A percentile compares a stretch with the other conserved stretches of the same genome.
These are phyloP conservation scores for Phalacrocorax aristotelis DNA, from an alignment of 2,113 vertebrate genomes.

Conservation along the genomic window DNA sequence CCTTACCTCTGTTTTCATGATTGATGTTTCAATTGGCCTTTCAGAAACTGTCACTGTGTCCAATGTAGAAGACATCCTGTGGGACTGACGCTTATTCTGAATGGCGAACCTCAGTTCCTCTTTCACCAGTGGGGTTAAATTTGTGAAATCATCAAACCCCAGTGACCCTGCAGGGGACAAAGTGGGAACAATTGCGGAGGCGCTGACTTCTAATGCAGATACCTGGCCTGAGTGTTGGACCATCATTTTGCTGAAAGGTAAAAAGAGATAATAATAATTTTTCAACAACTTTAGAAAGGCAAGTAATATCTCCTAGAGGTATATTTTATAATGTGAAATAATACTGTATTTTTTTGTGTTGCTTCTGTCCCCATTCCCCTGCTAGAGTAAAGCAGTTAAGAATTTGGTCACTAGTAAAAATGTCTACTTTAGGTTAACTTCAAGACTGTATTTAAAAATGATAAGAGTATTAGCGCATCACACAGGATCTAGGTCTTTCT, in stretches of 20 bases:
- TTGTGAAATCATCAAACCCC: conserved; percentile 92
- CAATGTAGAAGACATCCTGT: conserved; percentile 78
- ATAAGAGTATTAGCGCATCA: not conserved
- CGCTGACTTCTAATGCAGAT: conserved; percentile 90
- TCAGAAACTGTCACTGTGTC: conserved; percentile 82
- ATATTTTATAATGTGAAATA: not conserved
- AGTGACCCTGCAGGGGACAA: conserved; percentile 89
- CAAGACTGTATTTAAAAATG: not conserved
- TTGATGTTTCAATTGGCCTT: conserved; percentile 60
- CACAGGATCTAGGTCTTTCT: not conserved
- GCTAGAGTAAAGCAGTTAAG: not conserved
- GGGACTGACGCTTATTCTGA: conserved; percentile 86
- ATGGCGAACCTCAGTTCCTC: conserved; percentile 93
- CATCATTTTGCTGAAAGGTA: conserved; percentile 89
- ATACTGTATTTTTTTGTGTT: not conserved
- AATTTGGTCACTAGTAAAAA: not conserved
- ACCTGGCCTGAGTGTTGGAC: conserved; percentile 90
- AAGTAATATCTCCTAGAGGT: not conserved
- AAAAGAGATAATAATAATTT: conserved; percentile 46
- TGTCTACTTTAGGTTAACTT: not conserved
- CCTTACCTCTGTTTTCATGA: conserved; percentile 82
- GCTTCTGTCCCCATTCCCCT: not conserved
- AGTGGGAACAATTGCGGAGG: conserved; percentile 90
- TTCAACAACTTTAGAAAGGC: not conserved
- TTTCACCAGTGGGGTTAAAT: conserved; percentile 89